A percentile compares a stretch with the other conserved stretches of the same genome.
Conservation (phyloP, 2,888 invertebrate species). For the Chirona hameri region DNA sequence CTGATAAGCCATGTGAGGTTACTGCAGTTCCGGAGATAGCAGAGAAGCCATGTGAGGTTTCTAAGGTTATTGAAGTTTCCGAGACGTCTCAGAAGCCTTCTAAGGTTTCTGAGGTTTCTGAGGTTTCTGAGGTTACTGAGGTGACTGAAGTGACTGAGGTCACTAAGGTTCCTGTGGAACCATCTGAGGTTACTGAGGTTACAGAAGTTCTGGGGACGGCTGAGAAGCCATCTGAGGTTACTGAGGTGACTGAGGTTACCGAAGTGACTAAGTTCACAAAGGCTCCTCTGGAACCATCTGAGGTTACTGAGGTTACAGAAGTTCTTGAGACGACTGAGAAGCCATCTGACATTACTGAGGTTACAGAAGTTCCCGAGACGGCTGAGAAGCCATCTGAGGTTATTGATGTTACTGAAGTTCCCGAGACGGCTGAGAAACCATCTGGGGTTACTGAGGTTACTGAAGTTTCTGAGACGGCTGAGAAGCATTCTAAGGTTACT, state of each 20-base stretch:
- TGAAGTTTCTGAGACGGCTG: not conserved
- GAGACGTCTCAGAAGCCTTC: no score
- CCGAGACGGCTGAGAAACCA: not conserved
- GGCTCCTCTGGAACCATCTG: not conserved
- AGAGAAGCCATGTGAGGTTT: not conserved
- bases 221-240: not conserved
- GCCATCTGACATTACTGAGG: not conserved
- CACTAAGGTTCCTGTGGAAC: no score
- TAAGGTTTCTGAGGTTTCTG: no score
- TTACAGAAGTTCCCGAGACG: slow-evolving; percentile 3
- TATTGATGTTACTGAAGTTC: not conserved
- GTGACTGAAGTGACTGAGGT: no score
- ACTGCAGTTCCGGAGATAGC: not conserved
- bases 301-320: not conserved
- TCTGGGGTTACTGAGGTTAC: not conserved
- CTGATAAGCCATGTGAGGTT: no score
- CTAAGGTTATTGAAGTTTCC: no score
- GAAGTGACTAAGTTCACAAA: not conserved
- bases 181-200: not conserved
- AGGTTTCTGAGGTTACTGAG: no score
- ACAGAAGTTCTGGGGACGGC: not conserved
- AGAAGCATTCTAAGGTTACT: not conserved
- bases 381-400: not conserved
- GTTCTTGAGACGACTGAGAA: not conserved
- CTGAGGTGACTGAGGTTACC: not conserved